Evolutionary conservation across 2,888 invertebrate species (phyloP), one percentile per base, ranked within the genome.

Genomic region (Apotomis turbidana): DNA sequence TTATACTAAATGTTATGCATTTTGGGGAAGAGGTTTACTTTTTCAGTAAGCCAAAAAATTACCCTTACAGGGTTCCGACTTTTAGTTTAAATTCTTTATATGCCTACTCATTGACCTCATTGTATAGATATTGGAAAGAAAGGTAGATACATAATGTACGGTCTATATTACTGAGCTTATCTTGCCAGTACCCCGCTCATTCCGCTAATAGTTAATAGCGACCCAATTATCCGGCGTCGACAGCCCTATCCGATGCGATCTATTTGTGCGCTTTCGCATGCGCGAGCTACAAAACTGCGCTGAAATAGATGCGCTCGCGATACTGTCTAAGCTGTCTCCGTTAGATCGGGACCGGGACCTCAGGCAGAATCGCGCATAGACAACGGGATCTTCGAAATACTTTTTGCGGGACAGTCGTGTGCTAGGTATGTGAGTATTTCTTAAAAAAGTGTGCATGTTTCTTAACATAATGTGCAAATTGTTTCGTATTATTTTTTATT

Each of bases 221-320:
- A 63, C 63, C 70, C 41, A 70, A 70, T 70, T 63, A 70, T 51
- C 27, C 46, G 57, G 13, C 44, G 71, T 62, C 49, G 74, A 73
- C 81, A 83, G 63, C 83, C 84, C 81, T 84, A 70, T 51, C 49
- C 58, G 76, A 75, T 76, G 77, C 76, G 79, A 78, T 83, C 80
- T 84, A 86, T 86, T 84, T 81, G 81, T 80, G 81, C 80, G 78
- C 76, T 77, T 78, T 75, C 81, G 80, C 80, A 81, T 81, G 78
- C 79, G 64, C 78, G 76, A 75, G 73, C 78, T 83, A 81, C 77
- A 81, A 83, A 82, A 82, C 81, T 80, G 80, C 78, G 72, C 80
- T 76, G 79, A 86, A 87, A 87, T 87, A 87, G 85, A 83, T 70
- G 77, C 78, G 78, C 78, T 69, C 74, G 68, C 27, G 27, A 27